Evolutionary conservation across 2,113 vertebrate species (phyloP), one percentile per base, ranked within the genome.

Genomic region (Bothrops jararaca): DNA sequence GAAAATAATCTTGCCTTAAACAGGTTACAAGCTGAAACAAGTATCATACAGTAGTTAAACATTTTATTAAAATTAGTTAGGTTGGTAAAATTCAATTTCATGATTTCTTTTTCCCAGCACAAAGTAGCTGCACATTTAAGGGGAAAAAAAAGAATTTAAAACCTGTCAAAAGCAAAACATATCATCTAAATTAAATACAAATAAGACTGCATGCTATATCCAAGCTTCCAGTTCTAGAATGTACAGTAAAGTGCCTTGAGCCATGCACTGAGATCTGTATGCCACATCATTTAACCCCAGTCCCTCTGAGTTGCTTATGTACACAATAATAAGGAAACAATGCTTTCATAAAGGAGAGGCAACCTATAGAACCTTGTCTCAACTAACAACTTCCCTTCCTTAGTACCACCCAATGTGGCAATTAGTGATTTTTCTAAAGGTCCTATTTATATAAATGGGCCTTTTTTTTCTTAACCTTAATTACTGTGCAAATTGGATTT

Each of bases 71-170:
- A 0, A 90, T 94, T 95, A 80, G 64, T 94, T 94, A 24, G 8
- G 22, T 93, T 93, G 58, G 20, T 29, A 10, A 95, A 94, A 88
- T 88, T 91, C 93, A 92, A 11, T 85, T 69, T 86, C 93, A 11
- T 8, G 1, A 0, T 42, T 93, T 91, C 48, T 69, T 94, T 10
- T 1, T 12, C 18, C 50, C 56, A 92, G 85, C 85, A 64, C 15
- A 10, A 12, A 0, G 8, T 24, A 20, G 10, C 50, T 56, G 57
- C 39, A 13, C 91, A 0, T 0, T 10, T 92, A 93, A 89, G 20
- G 90, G 64, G 1, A 1, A 12, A 86, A 69, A 89, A 4, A 42
- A 42, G 86, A 39, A 90, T 3, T 13, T 26, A 12, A 13, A 85
- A 88, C 8, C 69, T 80, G 18, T 94, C 24, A 86, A 52, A 86